Evolutionary conservation across 1,140 invertebrate genomes (phyloP).

Genomic region (Wiebesia pumilae): DNA sequence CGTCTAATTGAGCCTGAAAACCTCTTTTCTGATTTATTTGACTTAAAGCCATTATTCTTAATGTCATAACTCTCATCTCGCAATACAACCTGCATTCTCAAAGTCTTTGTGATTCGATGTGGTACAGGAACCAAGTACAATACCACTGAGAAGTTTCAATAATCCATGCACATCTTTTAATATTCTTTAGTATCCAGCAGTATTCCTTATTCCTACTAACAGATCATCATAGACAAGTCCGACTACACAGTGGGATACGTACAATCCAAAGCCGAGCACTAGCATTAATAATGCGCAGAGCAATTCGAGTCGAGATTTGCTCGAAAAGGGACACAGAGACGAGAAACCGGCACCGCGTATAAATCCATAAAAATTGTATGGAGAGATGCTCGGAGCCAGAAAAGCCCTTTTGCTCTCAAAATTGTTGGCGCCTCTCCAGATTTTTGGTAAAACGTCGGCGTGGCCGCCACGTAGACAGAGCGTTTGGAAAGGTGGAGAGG

Average conservation of each 20-base stretch:
- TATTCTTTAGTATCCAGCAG: conserved; percentile 1
- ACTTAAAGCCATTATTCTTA: not conserved
- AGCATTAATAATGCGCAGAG: conserved; percentile 54
- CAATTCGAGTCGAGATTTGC: conserved; percentile 40
- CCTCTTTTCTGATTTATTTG: not conserved
- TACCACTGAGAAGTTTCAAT: not conserved
- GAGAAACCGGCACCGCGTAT: conserved; percentile 46
- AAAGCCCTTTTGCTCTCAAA: conserved; percentile 54
- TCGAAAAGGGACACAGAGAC: not conserved
- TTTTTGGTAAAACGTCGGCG: conserved; percentile 42
- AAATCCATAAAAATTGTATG: conserved; percentile 63
- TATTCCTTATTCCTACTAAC: not conserved
- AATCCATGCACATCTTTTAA: conserved; percentile 9
- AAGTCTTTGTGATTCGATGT: not conserved
- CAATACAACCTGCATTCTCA: not conserved
- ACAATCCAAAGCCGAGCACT: conserved; percentile 27
- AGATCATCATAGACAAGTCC: conserved; percentile 21
- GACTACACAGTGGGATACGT: not conserved
- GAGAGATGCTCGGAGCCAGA: conserved; percentile 29
- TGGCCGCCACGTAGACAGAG: not conserved
- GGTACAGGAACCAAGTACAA: not conserved
- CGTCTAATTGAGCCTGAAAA: no score
- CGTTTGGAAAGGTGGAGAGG: not conserved
- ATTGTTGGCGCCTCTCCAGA: conserved; percentile 59
- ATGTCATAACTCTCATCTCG: not conserved